Evolutionary conservation across 2,888 invertebrate species (phyloP).

Genomic region (Sinohyriopsis cumingii): DNA sequence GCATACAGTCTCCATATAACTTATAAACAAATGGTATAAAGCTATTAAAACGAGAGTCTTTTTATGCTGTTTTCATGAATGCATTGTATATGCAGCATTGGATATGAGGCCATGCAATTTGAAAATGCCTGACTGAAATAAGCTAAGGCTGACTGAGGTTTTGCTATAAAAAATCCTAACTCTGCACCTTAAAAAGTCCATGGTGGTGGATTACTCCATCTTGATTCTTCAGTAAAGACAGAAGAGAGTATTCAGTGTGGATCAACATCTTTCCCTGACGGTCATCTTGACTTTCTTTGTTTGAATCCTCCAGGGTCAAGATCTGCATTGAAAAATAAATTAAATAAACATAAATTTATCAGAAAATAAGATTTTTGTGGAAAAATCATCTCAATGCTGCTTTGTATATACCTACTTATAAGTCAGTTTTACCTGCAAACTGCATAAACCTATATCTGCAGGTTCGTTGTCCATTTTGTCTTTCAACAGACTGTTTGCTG

Average conservation of each 20-base stretch:
- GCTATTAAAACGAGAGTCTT: too few relatives aligned
- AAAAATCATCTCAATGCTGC: too few relatives aligned
- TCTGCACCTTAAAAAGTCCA: constrained; percentile 81
- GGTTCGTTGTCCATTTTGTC: too few relatives aligned
- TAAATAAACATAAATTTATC: neutral
- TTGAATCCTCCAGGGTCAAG: constrained; percentile 61
- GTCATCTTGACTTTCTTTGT: constrained; percentile 81
- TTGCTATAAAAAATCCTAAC: neutral
- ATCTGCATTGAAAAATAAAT: constrained; percentile 50
- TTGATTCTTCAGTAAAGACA: constrained; percentile 80
- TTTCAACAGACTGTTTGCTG: too few relatives aligned
- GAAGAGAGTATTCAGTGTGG: constrained; percentile 83
- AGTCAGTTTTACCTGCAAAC: too few relatives aligned
- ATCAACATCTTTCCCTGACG: constrained; percentile 85
- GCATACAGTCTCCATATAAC: too few relatives aligned
- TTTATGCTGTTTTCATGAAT: neutral
- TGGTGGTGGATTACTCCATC: constrained; percentile 85
- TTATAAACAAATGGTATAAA: too few relatives aligned
- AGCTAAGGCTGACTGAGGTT: neutral
- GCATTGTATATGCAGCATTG: too few relatives aligned
- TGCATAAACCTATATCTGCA: too few relatives aligned
- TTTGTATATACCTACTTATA: too few relatives aligned
- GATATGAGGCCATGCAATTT: neutral
- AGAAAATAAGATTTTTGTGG: neutral
- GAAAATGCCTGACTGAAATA: neutral